phyloP scores from a whole-genome alignment of 2,113 vertebrate species.

The Ammodytes marinus region DNA sequence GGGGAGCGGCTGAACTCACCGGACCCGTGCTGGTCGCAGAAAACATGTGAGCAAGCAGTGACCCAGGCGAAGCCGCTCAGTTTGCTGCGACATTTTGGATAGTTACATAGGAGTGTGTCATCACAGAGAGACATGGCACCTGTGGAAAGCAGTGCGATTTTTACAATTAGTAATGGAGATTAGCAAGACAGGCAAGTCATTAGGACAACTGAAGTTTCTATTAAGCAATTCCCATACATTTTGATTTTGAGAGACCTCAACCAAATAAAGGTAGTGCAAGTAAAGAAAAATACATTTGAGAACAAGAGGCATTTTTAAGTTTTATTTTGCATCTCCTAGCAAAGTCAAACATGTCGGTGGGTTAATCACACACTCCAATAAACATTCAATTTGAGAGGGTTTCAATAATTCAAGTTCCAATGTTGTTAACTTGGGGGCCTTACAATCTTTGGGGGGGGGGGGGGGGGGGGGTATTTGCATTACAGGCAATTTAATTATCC shows the following conservation, averaged over 20 bases:
- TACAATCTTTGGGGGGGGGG: not conserved
- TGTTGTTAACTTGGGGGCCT: not conserved
- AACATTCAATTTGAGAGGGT: no score
- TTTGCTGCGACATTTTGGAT: constrained; percentile 88
- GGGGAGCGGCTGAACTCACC: constrained; percentile 90
- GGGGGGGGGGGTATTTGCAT: not conserved
- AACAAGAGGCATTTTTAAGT: not conserved
- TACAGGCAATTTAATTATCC: not conserved
- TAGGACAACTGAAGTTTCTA: not conserved
- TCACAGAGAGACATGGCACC: constrained; percentile 87
- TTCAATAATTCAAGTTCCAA: not conserved
- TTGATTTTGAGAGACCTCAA: not conserved
- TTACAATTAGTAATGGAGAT: not conserved
- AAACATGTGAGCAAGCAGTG: constrained; percentile 92
- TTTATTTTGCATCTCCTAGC: not conserved
- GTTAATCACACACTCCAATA: not conserved
- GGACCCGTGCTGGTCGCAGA: constrained; percentile 92
- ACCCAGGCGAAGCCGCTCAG: constrained; percentile 91
- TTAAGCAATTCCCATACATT: not conserved
- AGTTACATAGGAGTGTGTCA: constrained; percentile 91
- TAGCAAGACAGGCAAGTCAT: not conserved
- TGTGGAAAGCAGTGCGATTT: not conserved
- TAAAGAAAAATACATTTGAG: not conserved
- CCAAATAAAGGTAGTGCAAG: not conserved
- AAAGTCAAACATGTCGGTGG: not conserved